A percentile compares a stretch with the other conserved stretches of the same genome.
Conservation (phyloP, 1,140 invertebrate species). For the Ceratina calcarata region DNA sequence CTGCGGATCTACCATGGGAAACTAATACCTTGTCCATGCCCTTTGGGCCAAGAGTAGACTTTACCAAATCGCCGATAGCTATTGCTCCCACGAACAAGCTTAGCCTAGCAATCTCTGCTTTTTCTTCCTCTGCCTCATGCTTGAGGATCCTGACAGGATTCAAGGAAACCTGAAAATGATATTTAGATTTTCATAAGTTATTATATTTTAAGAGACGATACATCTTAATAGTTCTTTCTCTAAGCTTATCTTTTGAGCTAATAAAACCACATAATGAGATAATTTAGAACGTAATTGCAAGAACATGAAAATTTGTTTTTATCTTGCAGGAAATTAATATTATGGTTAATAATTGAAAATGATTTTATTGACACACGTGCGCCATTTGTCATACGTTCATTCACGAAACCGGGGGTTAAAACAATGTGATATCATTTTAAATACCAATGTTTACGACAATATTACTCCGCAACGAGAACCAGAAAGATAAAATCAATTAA, state of each 20-base stretch:
- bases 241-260: no score
- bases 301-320: background rate
- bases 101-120: conserved; percentile 96
- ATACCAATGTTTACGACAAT: background rate
- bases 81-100: conserved; percentile 99
- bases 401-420: conserved; percentile 31
- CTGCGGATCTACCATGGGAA: conserved; percentile 89
- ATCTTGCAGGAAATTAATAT: background rate
- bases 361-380: conserved; percentile 56
- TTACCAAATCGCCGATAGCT: conserved; percentile 98
- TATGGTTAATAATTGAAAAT: conserved; percentile 4
- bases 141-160: conserved; percentile 97
- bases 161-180: conserved; percentile 86
- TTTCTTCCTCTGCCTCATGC: conserved; percentile 98
- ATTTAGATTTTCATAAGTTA: background rate
- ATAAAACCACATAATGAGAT: no score
- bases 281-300: no score
- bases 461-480: background rate
- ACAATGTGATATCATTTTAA: background rate
- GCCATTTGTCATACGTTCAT: conserved; percentile 59
- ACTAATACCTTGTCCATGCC: conserved; percentile 99
- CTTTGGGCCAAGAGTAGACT: conserved; percentile 98
- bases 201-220: no score
- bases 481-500: background rate
- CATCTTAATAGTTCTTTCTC: no score